Evolutionary conservation across 2,113 vertebrate species (phyloP).

Genomic region (Pollachius pollachius): DNA sequence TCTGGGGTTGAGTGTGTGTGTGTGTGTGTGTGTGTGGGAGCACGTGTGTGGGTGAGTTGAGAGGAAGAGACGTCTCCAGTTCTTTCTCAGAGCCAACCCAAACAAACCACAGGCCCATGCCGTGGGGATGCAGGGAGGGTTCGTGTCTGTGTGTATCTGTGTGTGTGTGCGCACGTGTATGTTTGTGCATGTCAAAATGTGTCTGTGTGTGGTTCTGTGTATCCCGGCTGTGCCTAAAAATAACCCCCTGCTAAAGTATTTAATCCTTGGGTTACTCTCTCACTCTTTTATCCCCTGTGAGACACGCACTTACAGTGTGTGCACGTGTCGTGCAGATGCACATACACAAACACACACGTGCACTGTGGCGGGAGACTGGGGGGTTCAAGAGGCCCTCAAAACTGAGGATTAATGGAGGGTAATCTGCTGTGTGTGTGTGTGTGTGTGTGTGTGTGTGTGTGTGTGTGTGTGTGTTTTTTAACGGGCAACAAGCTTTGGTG

Average conservation of each 20-base stretch:
- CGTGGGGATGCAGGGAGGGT: conserved; percentile 32
- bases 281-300: conserved; percentile 28
- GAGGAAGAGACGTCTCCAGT: conserved; percentile 37
- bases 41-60: conserved; percentile 20
- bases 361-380: conserved; percentile 3
- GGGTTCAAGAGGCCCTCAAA: neutral
- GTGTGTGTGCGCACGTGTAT: conserved; percentile 29
- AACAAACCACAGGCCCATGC: conserved; percentile 69
- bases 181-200: conserved; percentile 21
- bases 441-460: conserved; percentile 28
- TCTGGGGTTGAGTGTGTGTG: too few species aligned
- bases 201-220: conserved; percentile 26
- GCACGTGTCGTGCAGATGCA: neutral
- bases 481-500: neutral
- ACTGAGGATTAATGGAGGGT: conserved; percentile 11
- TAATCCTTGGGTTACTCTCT: conserved; percentile 58
- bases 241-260: conserved; percentile 68
- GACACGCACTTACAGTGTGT: conserved; percentile 25
- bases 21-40: conserved; percentile 8
- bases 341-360: neutral
- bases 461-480: neutral
- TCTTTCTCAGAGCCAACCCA: conserved; percentile 57
- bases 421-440: conserved; percentile 28
- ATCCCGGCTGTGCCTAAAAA: conserved; percentile 62
- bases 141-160: conserved; percentile 18